Evolutionary conservation across 2,888 invertebrate species (phyloP), one percentile per base, ranked within the genome.

Genomic region (Pteria penguin): DNA sequence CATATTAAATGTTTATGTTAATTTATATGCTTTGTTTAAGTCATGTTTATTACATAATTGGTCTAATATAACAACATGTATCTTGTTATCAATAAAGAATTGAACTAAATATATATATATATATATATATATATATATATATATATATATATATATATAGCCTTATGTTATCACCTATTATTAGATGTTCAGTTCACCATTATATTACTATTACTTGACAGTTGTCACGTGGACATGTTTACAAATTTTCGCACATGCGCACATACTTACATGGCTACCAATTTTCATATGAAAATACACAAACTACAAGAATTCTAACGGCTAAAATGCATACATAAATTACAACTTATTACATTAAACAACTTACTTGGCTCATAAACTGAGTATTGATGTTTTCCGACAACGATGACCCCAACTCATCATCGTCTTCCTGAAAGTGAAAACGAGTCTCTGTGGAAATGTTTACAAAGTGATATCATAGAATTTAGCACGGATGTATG

Each of bases 311-410:
- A 4, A 55, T 22, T 8, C 4, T 22, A 55, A 55, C 22, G 4
- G 18, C 24, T 3, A 55, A 18, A 55, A 55, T 4, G 55, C 55
- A 55, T 8, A 18, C 18, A 55, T 3, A 22, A 55, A n/a, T 55
- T 4, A 55, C 4, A 32, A 32, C 31, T 33, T 33, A 29, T n/a
- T n/a, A n/a, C n/a, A n/a, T n/a, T n/a, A n/a, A n/a, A n/a, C n/a
- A n/a, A 45, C 45, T 24, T 75, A 86, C 86, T 80, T 86, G 88
- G 29, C 84, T 86, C 88, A 88, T 87, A 78, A 84, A 88, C 81
- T 86, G 84, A 26, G 85, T 85, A 29, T 72, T 80, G 27, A 82
- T 62, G 61, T 72, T 75, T 71, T 79, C 82, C 24, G 78, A 68
- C 52, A 80, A 52, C 60, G 71, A 75, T 33, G 74, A 74, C 67